Evolutionary conservation across 2,113 vertebrate genomes (phyloP).

Genomic region (Electrona antarctica): DNA sequence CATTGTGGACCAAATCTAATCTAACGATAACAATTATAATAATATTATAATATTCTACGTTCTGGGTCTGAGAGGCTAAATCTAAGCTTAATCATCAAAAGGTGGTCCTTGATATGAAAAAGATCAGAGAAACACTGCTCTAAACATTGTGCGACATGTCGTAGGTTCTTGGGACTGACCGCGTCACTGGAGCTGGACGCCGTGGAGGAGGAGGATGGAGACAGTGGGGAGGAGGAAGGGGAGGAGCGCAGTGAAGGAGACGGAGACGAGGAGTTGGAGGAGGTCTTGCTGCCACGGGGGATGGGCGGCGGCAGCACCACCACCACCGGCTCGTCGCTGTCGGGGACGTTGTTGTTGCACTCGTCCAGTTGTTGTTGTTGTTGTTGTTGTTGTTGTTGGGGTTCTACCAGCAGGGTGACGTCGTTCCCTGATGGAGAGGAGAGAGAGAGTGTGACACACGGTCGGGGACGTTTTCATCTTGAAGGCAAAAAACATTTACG

Average conservation of each 20-base stretch:
- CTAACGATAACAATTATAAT: too few species aligned
- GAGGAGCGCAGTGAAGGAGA: constrained; percentile 90
- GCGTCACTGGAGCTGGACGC: constrained; percentile 93
- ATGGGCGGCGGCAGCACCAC: constrained; percentile 80
- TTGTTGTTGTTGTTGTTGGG: constrained; percentile 91
- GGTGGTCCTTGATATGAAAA: too few species aligned
- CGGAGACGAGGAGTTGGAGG: constrained; percentile 91
- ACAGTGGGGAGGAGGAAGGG: constrained; percentile 88
- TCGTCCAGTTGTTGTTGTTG: constrained; percentile 92
- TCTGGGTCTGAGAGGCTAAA: too few species aligned
- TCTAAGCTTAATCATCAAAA: too few species aligned
- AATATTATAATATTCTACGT: too few species aligned
- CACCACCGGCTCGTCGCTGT: constrained; percentile 74
- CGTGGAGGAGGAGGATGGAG: constrained; percentile 87
- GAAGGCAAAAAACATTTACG: neutral
- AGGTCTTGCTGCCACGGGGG: constrained; percentile 85
- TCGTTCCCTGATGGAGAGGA: constrained; percentile 84
- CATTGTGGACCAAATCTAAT: too few species aligned
- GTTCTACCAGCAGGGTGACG: constrained; percentile 88
- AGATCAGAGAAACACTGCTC: too few species aligned
- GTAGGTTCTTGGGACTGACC: constrained; percentile 78
- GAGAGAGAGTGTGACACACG: too few species aligned
- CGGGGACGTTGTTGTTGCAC: constrained; percentile 93
- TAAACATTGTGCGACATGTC: too few species aligned
- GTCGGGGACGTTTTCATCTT: neutral